phyloP scores from a whole-genome alignment of 1,140 invertebrate genomes.

The Condylostylus longicornis region DNA sequence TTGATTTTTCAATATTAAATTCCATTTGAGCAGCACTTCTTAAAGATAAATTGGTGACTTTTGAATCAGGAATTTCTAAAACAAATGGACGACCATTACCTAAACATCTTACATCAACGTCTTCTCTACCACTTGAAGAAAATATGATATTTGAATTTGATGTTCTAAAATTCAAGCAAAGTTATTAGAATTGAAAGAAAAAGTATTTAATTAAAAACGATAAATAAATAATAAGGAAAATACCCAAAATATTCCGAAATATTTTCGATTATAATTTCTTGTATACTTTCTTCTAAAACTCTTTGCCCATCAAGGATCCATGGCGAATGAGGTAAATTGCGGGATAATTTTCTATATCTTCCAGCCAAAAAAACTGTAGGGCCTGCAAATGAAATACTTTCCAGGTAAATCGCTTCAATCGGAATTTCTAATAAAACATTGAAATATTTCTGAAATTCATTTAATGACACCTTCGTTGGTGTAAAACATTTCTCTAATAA shows the following conservation, averaged over 20 bases:
- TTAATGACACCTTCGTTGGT: constrained; percentile 26
- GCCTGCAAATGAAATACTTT: constrained; percentile 35
- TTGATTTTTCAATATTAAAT: constrained; percentile 42
- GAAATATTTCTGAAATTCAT: constrained; percentile 34
- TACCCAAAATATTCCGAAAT: constrained; percentile 38
- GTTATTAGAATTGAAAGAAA: constrained; percentile 2
- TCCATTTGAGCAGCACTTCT: constrained; percentile 34
- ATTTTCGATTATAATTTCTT: constrained; percentile 68
- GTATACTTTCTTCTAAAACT: constrained; percentile 70
- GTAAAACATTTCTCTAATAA: constrained; percentile 35
- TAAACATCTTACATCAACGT: constrained; percentile 75
- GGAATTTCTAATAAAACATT: constrained; percentile 33
- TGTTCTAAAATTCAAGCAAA: constrained; percentile 10
- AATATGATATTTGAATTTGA: constrained; percentile 41
- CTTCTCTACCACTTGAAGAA: constrained; percentile 84
- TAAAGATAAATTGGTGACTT: constrained; percentile 35
- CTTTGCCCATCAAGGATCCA: constrained; percentile 77
- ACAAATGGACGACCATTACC: constrained; percentile 78
- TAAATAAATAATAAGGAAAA: constrained; percentile 10
- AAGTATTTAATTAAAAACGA: background rate
- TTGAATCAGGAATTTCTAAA: constrained; percentile 62
- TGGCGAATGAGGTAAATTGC: constrained; percentile 80
- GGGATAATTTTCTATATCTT: constrained; percentile 76
- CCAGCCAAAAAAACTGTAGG: constrained; percentile 46
- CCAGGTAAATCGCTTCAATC: constrained; percentile 23